A percentile compares a stretch with the other conserved stretches of the same genome.
Evolutionary conservation across 2,113 vertebrate species (phyloP).

Genomic region (Dendropsophus ebraccatus): DNA sequence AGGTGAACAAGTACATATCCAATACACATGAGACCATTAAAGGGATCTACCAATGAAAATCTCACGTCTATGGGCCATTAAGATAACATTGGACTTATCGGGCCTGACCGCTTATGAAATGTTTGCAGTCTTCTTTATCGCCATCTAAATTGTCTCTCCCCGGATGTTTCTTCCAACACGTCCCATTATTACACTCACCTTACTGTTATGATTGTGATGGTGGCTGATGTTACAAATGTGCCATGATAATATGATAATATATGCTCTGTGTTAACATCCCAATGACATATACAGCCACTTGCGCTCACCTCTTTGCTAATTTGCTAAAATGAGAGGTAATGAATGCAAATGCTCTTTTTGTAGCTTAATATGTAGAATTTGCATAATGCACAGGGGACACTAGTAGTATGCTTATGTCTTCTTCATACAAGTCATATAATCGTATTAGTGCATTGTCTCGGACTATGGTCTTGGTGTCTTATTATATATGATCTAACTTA

Average conservation of each 20-base stretch:
- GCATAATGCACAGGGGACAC: background rate
- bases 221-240: background rate
- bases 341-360: slow-evolving; percentile 34
- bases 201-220: background rate
- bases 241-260: slow-evolving; percentile 43
- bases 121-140: no score
- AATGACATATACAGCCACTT: slow-evolving; percentile 42
- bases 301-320: slow-evolving; percentile 35
- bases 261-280: slow-evolving; percentile 38
- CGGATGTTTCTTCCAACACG: background rate
- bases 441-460: background rate
- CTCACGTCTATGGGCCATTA: background rate
- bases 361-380: background rate
- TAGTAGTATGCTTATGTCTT: background rate
- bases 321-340: slow-evolving; percentile 34
- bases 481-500: background rate
- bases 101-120: no score
- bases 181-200: background rate
- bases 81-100: no score
- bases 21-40: background rate
- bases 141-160: background rate
- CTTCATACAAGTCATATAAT: background rate
- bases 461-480: background rate
- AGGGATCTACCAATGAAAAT: background rate
- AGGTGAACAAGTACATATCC: background rate